phyloP scores from a whole-genome alignment of 1,140 invertebrate genomes.

The Trichonephila clavipes region DNA sequence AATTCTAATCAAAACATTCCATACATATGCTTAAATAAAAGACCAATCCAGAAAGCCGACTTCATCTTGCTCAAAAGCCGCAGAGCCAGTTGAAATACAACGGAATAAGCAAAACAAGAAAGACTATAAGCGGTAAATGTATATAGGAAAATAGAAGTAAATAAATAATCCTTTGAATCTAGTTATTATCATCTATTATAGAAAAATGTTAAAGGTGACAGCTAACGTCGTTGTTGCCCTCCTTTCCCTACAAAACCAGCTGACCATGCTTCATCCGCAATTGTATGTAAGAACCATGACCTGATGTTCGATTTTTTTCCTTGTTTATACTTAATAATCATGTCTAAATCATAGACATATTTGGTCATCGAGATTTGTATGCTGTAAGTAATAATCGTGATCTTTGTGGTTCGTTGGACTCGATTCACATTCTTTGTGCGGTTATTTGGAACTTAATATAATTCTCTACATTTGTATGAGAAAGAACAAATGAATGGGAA shows the following conservation, averaged over 20 bases:
- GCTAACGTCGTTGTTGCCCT: background rate
- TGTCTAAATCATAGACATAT: background rate
- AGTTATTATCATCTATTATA: background rate
- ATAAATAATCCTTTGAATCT: background rate
- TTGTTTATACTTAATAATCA: conserved; percentile 16
- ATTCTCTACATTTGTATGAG: background rate
- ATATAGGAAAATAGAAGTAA: background rate
- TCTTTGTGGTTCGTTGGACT: conserved; percentile 11
- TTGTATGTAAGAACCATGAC: background rate
- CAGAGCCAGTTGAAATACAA: background rate
- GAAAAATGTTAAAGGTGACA: background rate
- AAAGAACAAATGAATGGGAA: background rate
- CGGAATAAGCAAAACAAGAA: background rate
- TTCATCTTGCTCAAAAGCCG: background rate
- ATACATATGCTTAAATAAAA: no score
- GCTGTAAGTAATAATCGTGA: background rate
- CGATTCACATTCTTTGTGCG: background rate
- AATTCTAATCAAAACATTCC: no score
- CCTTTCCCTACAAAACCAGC: background rate
- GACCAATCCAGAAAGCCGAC: no score
- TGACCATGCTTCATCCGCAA: background rate
- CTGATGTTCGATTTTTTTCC: conserved; percentile 8
- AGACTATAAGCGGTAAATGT: background rate
- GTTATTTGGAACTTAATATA: background rate
- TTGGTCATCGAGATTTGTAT: conserved; percentile 23